phyloP scores from a whole-genome alignment of 2,113 vertebrate genomes.

The Macaca fascicularis region DNA sequence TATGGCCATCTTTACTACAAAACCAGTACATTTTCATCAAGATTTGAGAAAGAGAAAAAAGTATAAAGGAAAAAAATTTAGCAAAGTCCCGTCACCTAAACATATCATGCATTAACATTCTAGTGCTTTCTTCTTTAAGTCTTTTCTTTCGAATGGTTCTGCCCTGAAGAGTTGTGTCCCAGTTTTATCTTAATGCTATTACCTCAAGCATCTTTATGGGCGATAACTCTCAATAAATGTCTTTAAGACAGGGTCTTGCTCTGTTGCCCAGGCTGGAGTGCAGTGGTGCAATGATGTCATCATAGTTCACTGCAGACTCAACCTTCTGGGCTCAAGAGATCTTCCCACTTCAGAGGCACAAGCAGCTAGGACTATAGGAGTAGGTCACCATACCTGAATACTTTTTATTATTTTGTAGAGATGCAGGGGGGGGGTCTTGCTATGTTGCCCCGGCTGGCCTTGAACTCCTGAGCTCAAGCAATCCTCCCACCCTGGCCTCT shows the following conservation, averaged over 20 bases:
- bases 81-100: not conserved
- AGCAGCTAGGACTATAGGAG: no score
- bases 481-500: no score
- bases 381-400: no score
- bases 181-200: rapidly evolving
- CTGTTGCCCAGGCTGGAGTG: no score
- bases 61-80: rapidly evolving
- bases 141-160: not conserved
- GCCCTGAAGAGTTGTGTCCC: not conserved
- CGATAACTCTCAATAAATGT: rapidly evolving
- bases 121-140: not conserved
- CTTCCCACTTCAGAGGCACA: no score
- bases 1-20: rapidly evolving
- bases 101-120: rapidly evolving
- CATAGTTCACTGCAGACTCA: no score
- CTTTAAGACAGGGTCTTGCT: not conserved
- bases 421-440: no score
- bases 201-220: not conserved
- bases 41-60: not conserved
- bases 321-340: no score
- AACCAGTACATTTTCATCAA: rapidly evolving
- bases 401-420: no score
- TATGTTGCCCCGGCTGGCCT: no score
- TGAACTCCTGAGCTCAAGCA: no score
- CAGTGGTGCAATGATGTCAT: no score